Base-by-base conservation (phyloP, 2,797 vertebrate genomes). In the Mallotus villosus region DNA sequence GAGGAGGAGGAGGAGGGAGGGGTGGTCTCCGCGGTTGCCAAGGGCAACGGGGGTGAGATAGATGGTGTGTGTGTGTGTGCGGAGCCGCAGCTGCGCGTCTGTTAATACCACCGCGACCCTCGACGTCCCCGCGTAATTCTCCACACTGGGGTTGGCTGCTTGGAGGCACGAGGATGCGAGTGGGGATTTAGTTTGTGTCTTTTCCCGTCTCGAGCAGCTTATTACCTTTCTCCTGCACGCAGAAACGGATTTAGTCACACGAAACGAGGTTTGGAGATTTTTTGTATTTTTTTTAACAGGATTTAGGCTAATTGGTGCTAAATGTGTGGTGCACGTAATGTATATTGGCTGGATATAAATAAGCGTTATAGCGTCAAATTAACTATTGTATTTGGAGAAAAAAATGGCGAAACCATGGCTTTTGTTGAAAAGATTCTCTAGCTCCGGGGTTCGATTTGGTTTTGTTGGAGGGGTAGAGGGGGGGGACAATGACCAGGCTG, bases 161-260 rank as follows among this genome's bases (percentile, higher is more conserved):
- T 73, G 78, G 61, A 83, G 74, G 81, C 80, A 79, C 67, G 78
- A 76, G 85, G 85, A 86, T 87, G 85, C 81, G 78, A 82, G 77
- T 46, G 58, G 71, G 79, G 90, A 89, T 91, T 91, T 91, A 90
- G 88, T 84, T 74, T 83, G 85, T 82, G 89, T 92, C 91, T 92
- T 91, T 90, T 89, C 78, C 79, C 85, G 90, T 89, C 88, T 90
- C 65, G 85, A 88, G 83, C 80, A 89, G 90, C 90, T 90, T 88
- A 92, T 90, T 92, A 87, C 87, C 81, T 87, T 85, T 85, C 85
- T 82, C 77, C 82, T 81, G 82, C 87, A 86, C 86, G 63, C 85
- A 88, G 80, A 84, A 85, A 89, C 89, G 91, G 93, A 93, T 93
- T 93, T 93, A 91, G 84, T 77, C 83, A 68, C 90, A 84, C 81